Evolutionary conservation across 2,888 invertebrate genomes (phyloP), one percentile per base, ranked within the genome.

Genomic region (Drosophila paranaensis): DNA sequence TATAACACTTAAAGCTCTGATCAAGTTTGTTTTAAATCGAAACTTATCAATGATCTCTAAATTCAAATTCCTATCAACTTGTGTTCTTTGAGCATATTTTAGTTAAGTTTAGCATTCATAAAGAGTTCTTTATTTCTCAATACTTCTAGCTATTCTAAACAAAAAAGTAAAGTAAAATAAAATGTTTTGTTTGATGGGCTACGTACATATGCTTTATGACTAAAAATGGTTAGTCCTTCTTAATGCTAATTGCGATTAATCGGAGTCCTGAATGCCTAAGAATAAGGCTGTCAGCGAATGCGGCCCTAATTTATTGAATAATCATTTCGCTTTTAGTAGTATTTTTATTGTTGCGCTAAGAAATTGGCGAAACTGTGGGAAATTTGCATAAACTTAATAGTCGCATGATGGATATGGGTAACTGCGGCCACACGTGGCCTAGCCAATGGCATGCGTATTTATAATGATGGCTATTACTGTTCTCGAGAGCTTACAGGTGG

Each of bases 301-400:
- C 33, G 50, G 13, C 33, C 35, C 8, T 16, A 50, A 20, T 50
- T 50, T 16, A 50, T 20, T 33, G 50, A 50, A 50, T 25, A 11
- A 33, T 35, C 11, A 60, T 45, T 35, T 56, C 53, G 20, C 20
- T 56, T 42, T 62, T 57, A 71, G 46, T 16, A 37, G 53, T 11
- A 62, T 74, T 81, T 82, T 48, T 48, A n/a, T 30, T 70, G 70
- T 71, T 50, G 20, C 9, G n/a, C 39, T 53, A 58, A 61, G 51
- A 57, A 60, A 40, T 66, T 64, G 13, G 73, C 57, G 53, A 62
- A 45, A 60, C 67, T 64, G 69, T 65, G 63, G 69, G 53, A 60
- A 82, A 88, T 88, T 86, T 58, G 58, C 83, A 88, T 85, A 82
- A 66, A 60, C 45, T 35, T 60, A 50, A 50, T 64, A 33, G 54